Base-by-base conservation (phyloP, 2,113 vertebrate species). In the Cervus canadensis region DNA sequence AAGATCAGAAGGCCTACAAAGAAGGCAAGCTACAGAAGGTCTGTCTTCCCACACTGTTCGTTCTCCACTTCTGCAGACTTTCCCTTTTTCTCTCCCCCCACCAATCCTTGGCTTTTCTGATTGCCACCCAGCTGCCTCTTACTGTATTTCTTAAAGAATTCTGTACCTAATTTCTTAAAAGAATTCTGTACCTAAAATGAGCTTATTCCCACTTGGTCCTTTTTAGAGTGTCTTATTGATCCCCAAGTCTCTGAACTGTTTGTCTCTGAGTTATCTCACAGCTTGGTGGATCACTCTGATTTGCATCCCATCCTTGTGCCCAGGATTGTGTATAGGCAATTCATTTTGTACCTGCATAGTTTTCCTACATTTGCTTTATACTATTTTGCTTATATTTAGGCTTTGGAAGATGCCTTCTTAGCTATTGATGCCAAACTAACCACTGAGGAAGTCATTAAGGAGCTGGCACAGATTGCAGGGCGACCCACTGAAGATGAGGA, bases 11-110 rank as follows among this genome's bases (percentile, higher is more conserved):
- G 96, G 99, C 99, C 3, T 99, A 99, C 97, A 99, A 99, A 98
- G 99, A 99, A 90, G 99, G 99, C 89, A 99, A 99, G 97, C 97
- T 99, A 97, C 99, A 99, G 95, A 99, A 99, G 99, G 99, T 99
- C 76, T 98, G 98, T 91, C 17, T 81, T 33, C 67, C n/a, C 33
- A 0, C 50, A 74, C n/a, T 96, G 48, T 76, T 57, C 33, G 83
- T 95, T 95, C 48, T 94, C 45, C n/a, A 52, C 36, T 91, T 93
- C 50, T 36, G 0, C 87, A 91, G 52, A 60, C 19, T 92, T 81
- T 56, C 78, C 45, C 19, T 86, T 52, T 1, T 59, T 91, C 67
- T 82, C 19, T 17, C 17, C n/a, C 21, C 3, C 71, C 10, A 4
- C 36, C 7, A 81, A 5, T 30, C 25, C 88, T 92, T 92, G 56